Percentiles rank a stretch among this genome's conserved stretches.
phyloP scores from a whole-genome alignment of 2,888 invertebrate genomes.

The Scaptomyza caliginosa region DNA sequence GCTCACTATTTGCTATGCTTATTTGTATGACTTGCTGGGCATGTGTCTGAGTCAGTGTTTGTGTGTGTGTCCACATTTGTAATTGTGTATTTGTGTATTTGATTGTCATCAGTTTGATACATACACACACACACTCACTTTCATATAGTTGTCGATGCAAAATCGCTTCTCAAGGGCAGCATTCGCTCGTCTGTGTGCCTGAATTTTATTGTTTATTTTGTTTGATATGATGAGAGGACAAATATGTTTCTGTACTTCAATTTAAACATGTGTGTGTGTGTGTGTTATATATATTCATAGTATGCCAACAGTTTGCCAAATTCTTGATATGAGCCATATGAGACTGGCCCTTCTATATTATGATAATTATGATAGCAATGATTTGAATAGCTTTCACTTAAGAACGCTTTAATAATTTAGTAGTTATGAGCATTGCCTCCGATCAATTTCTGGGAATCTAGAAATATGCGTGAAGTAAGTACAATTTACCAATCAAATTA shows the following conservation, averaged over 20 bases:
- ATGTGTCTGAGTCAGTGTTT: slow-evolving; percentile 29
- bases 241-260: slow-evolving; percentile 18
- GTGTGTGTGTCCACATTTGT: slow-evolving; percentile 64
- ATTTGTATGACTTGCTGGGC: slow-evolving; percentile 60
- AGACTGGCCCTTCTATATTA: slow-evolving; percentile 40
- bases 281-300: slow-evolving; percentile 40
- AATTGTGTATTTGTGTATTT: slow-evolving; percentile 81
- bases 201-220: slow-evolving; percentile 80
- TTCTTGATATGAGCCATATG: slow-evolving; percentile 34
- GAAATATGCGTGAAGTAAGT: slow-evolving; percentile 4
- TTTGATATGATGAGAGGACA: slow-evolving; percentile 58
- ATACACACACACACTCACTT: slow-evolving; percentile 38
- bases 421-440: neutral
- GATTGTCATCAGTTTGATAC: slow-evolving; percentile 77
- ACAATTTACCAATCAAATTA: slow-evolving; percentile 10
- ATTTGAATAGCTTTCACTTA: slow-evolving; percentile 24
- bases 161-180: slow-evolving; percentile 72
- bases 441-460: slow-evolving; percentile 5
- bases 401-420: slow-evolving; percentile 30
- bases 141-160: slow-evolving; percentile 37
- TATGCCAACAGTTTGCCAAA: slow-evolving; percentile 56
- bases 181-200: slow-evolving; percentile 68
- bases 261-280: slow-evolving; percentile 24
- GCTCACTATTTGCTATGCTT: slow-evolving; percentile 66
- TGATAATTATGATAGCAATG: slow-evolving; percentile 48